phyloP scores from a whole-genome alignment of 2,888 invertebrate species.

The Julus scanicus region DNA sequence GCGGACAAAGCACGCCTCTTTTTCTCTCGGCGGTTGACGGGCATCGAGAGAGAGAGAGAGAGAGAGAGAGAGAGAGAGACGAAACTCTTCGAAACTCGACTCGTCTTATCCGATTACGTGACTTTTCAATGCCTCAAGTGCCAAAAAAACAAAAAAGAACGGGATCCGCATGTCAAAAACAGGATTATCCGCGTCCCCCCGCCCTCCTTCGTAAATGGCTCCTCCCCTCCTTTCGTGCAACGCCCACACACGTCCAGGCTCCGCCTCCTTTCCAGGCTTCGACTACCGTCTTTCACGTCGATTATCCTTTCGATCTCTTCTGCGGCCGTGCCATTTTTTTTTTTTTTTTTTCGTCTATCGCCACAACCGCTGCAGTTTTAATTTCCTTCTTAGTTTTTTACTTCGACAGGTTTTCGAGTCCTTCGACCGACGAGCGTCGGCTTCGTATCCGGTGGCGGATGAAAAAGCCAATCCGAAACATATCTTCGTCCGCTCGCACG shows the following conservation, averaged over 20 bases:
- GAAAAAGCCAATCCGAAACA: constrained; percentile 1
- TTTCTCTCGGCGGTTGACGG: neutral
- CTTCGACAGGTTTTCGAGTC: neutral
- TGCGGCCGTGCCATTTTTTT: no score
- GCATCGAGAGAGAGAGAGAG: neutral
- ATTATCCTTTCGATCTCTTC: no score
- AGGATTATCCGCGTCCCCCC: neutral
- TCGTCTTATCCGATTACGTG: neutral
- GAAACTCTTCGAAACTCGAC: neutral
- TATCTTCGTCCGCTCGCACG: neutral
- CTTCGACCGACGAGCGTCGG: neutral
- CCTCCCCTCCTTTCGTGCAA: neutral
- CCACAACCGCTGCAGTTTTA: no score
- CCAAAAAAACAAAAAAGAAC: neutral
- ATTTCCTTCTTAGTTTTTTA: neutral
- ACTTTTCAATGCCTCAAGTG: constrained; percentile 19
- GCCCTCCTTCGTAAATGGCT: neutral
- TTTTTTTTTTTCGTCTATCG: no score
- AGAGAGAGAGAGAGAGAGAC: neutral
- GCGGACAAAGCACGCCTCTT: neutral
- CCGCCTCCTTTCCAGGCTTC: neutral
- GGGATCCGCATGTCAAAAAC: neutral
- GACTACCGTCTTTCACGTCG: neutral
- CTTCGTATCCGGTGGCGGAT: neutral
- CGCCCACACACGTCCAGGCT: neutral